Percentiles rank a stretch among this genome's conserved stretches.
phyloP scores from a whole-genome alignment of 2,888 invertebrate genomes.

The Pinctada fucata region DNA sequence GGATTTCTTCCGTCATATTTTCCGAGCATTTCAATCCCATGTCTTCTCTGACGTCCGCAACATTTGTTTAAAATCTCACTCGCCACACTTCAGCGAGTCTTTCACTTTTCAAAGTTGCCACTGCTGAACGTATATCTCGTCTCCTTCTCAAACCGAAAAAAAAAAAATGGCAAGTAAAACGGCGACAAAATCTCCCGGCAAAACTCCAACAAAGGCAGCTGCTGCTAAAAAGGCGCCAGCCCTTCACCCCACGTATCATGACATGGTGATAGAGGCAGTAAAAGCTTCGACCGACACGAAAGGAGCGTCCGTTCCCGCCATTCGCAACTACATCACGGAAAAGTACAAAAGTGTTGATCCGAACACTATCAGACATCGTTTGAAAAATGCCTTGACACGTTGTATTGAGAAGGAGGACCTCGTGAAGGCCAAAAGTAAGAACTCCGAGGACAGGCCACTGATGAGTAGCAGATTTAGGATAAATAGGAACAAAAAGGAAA shows the following conservation, averaged over 20 bases:
- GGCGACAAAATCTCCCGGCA: constrained; percentile 25
- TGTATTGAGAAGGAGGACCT: constrained; percentile 30
- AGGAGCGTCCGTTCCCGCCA: constrained; percentile 58
- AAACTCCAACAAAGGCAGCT: constrained; percentile 41
- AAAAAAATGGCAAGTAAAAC: background rate
- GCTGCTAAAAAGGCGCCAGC: constrained; percentile 23
- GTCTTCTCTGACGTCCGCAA: constrained; percentile 30
- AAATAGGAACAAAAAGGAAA: constrained; percentile 43
- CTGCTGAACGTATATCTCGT: too few relatives aligned
- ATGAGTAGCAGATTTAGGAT: constrained; percentile 36
- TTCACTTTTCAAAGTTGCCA: background rate
- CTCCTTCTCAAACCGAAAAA: too few relatives aligned
- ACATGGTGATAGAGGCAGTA: constrained; percentile 57
- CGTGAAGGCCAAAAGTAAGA: constrained; percentile 15
- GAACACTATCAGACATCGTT: constrained; percentile 19
- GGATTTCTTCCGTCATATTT: background rate
- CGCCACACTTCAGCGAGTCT: background rate
- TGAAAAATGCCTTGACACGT: constrained; percentile 34
- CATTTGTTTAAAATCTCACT: background rate
- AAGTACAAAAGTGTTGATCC: constrained; percentile 50
- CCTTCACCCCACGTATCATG: constrained; percentile 48
- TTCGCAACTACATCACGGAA: constrained; percentile 57
- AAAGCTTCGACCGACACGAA: constrained; percentile 47
- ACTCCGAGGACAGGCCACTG: constrained; percentile 35
- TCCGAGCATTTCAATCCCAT: constrained; percentile 23